A percentile compares a stretch with the other conserved stretches of the same genome.
phyloP scores from a whole-genome alignment of 2,888 invertebrate genomes.

The Psococerastis gibbosa region DNA sequence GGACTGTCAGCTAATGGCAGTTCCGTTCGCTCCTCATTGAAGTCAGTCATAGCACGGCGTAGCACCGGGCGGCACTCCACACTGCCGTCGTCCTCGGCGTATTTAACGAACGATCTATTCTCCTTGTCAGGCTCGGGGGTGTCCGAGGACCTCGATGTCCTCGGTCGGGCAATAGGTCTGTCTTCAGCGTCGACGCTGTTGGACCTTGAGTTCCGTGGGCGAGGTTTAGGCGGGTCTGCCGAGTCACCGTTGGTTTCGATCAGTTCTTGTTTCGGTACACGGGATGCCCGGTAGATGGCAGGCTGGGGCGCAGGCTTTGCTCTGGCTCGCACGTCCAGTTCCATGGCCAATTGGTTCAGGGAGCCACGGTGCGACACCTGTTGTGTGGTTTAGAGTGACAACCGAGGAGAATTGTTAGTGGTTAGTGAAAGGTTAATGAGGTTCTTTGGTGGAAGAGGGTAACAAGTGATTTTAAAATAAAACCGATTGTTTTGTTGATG shows the following conservation, averaged over 20 bases:
- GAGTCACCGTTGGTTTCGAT: slow-evolving; percentile 36
- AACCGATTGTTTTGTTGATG: too few relatives aligned
- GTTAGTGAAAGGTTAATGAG: too few relatives aligned
- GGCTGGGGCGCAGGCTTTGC: slow-evolving; percentile 11
- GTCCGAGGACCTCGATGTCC: not conserved
- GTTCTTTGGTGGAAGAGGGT: too few relatives aligned
- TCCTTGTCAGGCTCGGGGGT: not conserved
- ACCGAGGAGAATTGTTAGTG: too few relatives aligned
- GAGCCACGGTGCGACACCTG: slow-evolving; percentile 6
- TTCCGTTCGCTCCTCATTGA: not conserved
- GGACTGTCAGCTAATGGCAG: too few relatives aligned
- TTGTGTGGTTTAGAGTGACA: too few relatives aligned
- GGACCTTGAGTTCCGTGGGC: slow-evolving; percentile 36
- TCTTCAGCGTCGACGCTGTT: slow-evolving; percentile 3
- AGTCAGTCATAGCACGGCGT: not conserved
- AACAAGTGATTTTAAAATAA: too few relatives aligned
- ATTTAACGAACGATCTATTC: not conserved
- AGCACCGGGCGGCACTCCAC: not conserved
- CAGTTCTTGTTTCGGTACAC: not conserved
- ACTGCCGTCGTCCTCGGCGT: not conserved
- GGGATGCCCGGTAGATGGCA: not conserved
- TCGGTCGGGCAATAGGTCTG: not conserved
- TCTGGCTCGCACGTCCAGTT: slow-evolving; percentile 16
- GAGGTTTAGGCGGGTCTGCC: slow-evolving; percentile 57
- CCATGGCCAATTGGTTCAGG: not conserved